Conservation (phyloP, 2,113 vertebrate species). For the Redunca redunca region DNA sequence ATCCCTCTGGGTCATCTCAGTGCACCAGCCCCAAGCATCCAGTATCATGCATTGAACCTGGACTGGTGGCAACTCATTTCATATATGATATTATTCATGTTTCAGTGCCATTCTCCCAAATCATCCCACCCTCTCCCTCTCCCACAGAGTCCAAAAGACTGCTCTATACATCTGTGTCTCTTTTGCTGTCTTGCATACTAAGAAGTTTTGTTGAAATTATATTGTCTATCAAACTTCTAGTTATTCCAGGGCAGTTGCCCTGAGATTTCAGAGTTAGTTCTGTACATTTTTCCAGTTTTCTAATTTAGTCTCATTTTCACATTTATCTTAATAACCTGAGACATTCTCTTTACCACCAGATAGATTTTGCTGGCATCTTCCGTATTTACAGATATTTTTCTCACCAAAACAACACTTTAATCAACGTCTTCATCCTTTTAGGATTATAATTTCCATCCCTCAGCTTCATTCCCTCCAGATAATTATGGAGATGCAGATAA, state of each 20-base stretch:
- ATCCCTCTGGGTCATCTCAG: no score
- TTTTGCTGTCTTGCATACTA: background rate
- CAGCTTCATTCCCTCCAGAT: background rate
- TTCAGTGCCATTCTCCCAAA: no score
- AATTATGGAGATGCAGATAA: background rate
- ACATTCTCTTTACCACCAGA: background rate
- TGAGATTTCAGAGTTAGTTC: slow-evolving; percentile 24
- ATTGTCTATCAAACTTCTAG: background rate
- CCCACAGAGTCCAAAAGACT: no score
- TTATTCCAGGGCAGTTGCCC: slow-evolving; percentile 32
- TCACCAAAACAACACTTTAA: background rate
- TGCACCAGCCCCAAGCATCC: no score
- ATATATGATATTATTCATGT: no score
- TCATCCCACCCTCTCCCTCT: no score
- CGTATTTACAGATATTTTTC: background rate
- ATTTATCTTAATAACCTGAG: slow-evolving; percentile 26
- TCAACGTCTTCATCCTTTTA: background rate
- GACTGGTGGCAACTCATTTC: no score
- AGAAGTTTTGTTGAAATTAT: slow-evolving; percentile 24
- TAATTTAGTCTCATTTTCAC: slow-evolving; percentile 42
- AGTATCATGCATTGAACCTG: no score
- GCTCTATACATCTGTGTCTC: no score
- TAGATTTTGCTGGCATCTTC: background rate
- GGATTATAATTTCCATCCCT: background rate
- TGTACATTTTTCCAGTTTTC: background rate